Conservation (phyloP, 2,113 vertebrate species). For the Tetrao urogallus region DNA sequence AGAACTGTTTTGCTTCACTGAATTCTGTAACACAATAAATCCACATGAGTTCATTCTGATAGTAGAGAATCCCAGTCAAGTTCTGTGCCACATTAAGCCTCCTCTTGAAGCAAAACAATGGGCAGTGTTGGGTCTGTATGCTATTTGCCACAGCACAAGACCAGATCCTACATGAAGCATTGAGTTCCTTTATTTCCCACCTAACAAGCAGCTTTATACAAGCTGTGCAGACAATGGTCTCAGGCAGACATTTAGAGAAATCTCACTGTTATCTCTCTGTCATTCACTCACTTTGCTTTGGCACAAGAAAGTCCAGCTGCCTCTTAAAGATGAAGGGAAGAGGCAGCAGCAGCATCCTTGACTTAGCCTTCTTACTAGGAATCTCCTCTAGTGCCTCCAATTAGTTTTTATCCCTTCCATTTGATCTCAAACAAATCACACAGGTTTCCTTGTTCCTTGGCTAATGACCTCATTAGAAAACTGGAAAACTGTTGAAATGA, state of each 20-base stretch:
- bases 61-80: not conserved
- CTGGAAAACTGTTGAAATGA: not conserved
- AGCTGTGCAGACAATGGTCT: not conserved
- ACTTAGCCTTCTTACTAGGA: not conserved
- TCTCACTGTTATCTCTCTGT: not conserved
- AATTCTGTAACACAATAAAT: not conserved
- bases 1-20: not conserved
- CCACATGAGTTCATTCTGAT: not conserved
- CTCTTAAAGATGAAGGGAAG: not conserved
- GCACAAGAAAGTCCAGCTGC: not conserved
- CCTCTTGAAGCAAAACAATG: not conserved
- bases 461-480: not conserved
- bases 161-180: not conserved
- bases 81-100: not conserved
- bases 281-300: not conserved
- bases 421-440: not conserved
- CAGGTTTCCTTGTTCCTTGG: not conserved
- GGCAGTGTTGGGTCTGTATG: not conserved
- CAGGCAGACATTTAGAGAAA: not conserved
- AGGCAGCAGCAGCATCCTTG: fast-evolving
- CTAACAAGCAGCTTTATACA: not conserved
- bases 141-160: not conserved
- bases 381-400: not conserved
- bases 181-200: not conserved
- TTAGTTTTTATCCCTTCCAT: not conserved